A percentile compares a stretch with the other conserved stretches of the same genome.
phyloP scores from a whole-genome alignment of 1,140 invertebrate species.

The Trachymyrmex cornetzi region DNA sequence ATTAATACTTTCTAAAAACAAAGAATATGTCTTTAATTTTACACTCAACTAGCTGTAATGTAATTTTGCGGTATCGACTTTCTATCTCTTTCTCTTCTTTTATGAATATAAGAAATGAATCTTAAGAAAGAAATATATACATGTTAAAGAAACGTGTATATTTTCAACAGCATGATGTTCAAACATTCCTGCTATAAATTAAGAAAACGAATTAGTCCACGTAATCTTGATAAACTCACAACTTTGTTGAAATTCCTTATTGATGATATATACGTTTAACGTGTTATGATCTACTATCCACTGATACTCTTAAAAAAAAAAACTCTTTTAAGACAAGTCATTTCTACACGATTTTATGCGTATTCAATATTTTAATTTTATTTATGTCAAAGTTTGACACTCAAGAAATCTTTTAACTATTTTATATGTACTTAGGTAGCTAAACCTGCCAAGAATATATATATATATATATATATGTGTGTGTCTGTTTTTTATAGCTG shows the following conservation, averaged over 20 bases:
- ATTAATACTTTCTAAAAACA: neutral
- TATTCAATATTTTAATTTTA: slow-evolving; percentile 42
- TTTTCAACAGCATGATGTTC: slow-evolving; percentile 26
- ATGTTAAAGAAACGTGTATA: neutral
- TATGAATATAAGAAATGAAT: slow-evolving; percentile 16
- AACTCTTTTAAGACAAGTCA: slow-evolving; percentile 23
- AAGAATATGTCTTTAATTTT: slow-evolving; percentile 3
- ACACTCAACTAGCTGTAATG: slow-evolving; percentile 29
- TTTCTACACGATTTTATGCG: slow-evolving; percentile 45
- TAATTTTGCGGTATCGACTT: slow-evolving; percentile 29
- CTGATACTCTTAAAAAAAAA: slow-evolving; percentile 1
- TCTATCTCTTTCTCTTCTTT: slow-evolving; percentile 32
- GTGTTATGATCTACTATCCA: slow-evolving; percentile 9
- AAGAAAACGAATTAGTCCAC: slow-evolving; percentile 20
- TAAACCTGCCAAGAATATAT: too few relatives aligned
- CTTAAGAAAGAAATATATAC: slow-evolving; percentile 21
- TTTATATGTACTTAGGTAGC: neutral
- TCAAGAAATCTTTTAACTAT: slow-evolving; percentile 22
- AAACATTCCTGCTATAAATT: slow-evolving; percentile 36
- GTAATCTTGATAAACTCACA: slow-evolving; percentile 35
- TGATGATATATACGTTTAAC: slow-evolving; percentile 1
- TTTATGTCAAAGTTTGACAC: slow-evolving; percentile 8
- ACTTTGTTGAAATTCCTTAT: slow-evolving; percentile 32
- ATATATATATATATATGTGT: too few relatives aligned
- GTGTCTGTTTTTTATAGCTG: too few relatives aligned